Base-by-base conservation (phyloP, 2,888 invertebrate species). In the Agrotis clavis region DNA sequence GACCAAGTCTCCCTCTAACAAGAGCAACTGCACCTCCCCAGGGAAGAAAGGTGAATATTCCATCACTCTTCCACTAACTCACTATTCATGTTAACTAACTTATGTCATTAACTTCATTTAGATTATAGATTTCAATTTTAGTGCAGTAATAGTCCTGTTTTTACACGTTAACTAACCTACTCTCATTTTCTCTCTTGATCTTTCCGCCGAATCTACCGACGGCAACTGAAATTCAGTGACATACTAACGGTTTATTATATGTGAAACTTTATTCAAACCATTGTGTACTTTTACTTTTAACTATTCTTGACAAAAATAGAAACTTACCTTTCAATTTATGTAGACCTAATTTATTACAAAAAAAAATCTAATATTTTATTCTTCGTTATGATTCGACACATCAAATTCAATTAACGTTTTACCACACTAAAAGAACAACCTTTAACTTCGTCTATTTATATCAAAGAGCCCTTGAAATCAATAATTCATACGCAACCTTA, bases 11-110 rank as follows among this genome's bases (percentile, higher is more conserved):
- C 95, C 96, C 57, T 94, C 94, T 68, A 95, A 94, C 90, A 95
- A 93, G 92, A 94, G 93, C 89, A 96, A 96, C 92, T 94, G 94
- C 90, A 93, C 96, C 70, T 96, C 96, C 74, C 96, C 96, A 21
- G 96, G 94, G 80, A 96, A 96, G 88, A 96, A 96, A 96, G 96
- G 96, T 96, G 94, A 90, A 79, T 84, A 82, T 83, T 67, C 67
- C 72, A 81, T 75, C 70, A 67, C 57, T 78, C 82, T 64, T 73
- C 74, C 82, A 73, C 47, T 16, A 66, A 53, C 53, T 67, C 59
- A 67, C 18, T 35, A 45, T 63, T 68, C 41, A 65, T 77, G 21
- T 70, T 50, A 30, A 35, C 9, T n/a, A 21, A 50, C 2, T 50
- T 51, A 51, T 47, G 47, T 68, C 47, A 76, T 81, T 21, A 16